Conservation (phyloP, 2,113 vertebrate species). For the Ochotona curzoniae region DNA sequence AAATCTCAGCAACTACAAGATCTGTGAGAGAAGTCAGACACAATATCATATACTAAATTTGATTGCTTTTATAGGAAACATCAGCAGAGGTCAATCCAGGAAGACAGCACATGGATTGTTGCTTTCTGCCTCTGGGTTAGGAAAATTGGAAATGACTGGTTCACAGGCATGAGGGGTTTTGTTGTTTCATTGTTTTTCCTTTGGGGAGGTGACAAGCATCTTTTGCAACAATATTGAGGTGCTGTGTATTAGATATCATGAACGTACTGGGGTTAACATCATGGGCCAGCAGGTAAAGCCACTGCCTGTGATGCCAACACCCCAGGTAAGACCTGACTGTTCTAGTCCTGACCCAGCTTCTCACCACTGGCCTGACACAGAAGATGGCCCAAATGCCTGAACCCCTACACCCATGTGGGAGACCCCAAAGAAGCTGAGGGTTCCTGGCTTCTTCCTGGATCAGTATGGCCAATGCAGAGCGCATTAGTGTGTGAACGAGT, state of each 20-base stretch:
- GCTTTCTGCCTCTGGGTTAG: not conserved
- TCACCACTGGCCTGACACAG: too few species aligned
- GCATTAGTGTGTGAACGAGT: too few species aligned
- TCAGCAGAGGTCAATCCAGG: not conserved
- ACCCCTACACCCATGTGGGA: too few species aligned
- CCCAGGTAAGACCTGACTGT: too few species aligned
- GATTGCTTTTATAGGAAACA: not conserved
- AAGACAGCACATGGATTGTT: not conserved
- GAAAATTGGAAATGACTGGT: not conserved
- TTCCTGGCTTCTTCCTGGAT: too few species aligned
- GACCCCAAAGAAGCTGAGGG: too few species aligned
- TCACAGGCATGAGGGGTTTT: not conserved
- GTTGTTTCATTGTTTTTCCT: not conserved
- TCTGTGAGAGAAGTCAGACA: not conserved
- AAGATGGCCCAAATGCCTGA: too few species aligned
- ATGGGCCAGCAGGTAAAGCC: too few species aligned
- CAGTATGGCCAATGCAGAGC: too few species aligned
- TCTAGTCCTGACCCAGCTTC: too few species aligned
- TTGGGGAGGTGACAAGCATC: not conserved
- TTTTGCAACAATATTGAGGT: not conserved
- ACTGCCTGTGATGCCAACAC: too few species aligned
- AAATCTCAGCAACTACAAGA: not conserved
- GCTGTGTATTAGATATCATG: not conserved
- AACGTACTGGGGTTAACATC: not conserved
- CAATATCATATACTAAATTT: not conserved